Conservation (phyloP, 2,888 invertebrate species). For the Schizotus pectinicornis region DNA sequence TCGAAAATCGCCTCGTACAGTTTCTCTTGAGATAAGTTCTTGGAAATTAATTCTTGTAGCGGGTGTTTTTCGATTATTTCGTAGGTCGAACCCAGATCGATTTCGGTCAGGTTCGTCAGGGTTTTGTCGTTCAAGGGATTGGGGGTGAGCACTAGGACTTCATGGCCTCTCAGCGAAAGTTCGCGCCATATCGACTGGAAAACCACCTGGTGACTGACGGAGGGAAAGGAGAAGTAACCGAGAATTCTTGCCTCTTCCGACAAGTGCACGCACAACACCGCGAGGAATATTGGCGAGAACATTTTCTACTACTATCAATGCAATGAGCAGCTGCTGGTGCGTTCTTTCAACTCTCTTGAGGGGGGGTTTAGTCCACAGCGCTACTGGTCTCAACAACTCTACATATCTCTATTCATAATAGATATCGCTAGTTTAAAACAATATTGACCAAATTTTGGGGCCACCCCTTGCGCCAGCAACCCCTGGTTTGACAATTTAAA, state of each 20-base stretch:
- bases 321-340: too few relatives aligned
- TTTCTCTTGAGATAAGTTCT: neutral
- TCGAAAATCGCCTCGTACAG: neutral
- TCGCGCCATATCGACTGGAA: constrained; percentile 36
- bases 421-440: too few relatives aligned
- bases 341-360: too few relatives aligned
- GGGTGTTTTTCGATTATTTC: constrained; percentile 19
- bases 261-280: too few relatives aligned
- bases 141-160: constrained; percentile 39
- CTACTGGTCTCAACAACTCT: too few relatives aligned
- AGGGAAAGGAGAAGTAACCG: constrained; percentile 38
- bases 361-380: too few relatives aligned
- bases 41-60: neutral
- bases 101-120: constrained; percentile 35
- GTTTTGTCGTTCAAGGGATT: constrained; percentile 34
- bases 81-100: constrained; percentile 35
- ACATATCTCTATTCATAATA: too few relatives aligned
- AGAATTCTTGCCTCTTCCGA: constrained; percentile 35
- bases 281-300: too few relatives aligned
- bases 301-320: too few relatives aligned
- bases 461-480: too few relatives aligned
- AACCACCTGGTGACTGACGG: constrained; percentile 41
- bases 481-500: too few relatives aligned
- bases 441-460: too few relatives aligned
- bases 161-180: constrained; percentile 36